Base-by-base conservation (phyloP, 2,113 vertebrate genomes). In the Phaethornis superciliosus region DNA sequence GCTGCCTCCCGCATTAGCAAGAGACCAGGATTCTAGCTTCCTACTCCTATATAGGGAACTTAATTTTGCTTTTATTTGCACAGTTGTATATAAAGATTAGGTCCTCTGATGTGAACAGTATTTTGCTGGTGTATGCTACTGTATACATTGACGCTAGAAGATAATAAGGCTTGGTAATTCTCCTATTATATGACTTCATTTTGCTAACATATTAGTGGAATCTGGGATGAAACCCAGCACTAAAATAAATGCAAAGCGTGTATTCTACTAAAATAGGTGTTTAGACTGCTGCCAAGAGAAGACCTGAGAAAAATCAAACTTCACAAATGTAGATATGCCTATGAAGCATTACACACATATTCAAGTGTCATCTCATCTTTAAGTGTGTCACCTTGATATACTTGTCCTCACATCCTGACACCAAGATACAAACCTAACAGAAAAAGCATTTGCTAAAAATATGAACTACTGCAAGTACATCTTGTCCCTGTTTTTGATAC, bases 331-430 rank as follows among this genome's bases (percentile, higher is more conserved):
- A 68, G 27, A 3, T 32, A 23, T 75, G 46, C 8, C 47, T 44
- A 4, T 54, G 44, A 77, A 79, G 58, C 65, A 79, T 44, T 44
- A 59, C 26, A 46, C 35, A 68, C 5, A 8, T 54, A 28, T 18
- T 62, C 26, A 33, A 59, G 65, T 90, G 74, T 62, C 70, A 75
- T 52, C 63, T 68, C 76, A 51, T 54, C 70, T 85, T 86, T 60
- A 33, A 72, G 42, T 82, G 60, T 65, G 19, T 54, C 70, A 42
- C 27, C 32, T 44, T 56, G 51, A 58, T 72, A 16, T 32, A 17
- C 64, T 64, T 47, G 16, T 82, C 59, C 70, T 95, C 5, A 5
- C 70, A 59, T 74, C 37, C 20, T 1, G 4, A 72, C 58, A 26
- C 1, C 33, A 54, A 74, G 59, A 64, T 37, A 77, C 27, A 78